Evolutionary conservation across 2,797 vertebrate species (phyloP).

Genomic region (Mallotus villosus): DNA sequence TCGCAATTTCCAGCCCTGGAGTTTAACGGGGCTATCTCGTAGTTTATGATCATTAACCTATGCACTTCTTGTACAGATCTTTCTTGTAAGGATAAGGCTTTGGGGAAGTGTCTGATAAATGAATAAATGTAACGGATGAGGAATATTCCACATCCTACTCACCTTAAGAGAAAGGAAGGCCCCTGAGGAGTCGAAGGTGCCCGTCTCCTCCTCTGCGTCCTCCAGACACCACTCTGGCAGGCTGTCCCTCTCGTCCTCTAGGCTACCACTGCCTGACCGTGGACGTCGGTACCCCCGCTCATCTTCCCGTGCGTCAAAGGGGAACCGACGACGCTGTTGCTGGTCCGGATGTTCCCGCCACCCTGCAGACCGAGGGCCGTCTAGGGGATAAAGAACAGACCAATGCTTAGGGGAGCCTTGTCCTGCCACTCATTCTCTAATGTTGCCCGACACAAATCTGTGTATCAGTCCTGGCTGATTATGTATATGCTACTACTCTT

Average conservation of each 20-base stretch:
- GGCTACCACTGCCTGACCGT: constrained; percentile 89
- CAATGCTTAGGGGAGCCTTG: no score
- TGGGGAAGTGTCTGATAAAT: no score
- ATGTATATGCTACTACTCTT: neutral
- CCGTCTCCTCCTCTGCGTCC: constrained; percentile 97
- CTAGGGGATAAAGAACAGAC: constrained; percentile 56
- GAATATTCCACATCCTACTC: constrained; percentile 22
- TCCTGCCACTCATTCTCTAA: neutral
- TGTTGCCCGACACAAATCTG: neutral
- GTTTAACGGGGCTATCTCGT: no score
- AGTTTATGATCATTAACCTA: no score
- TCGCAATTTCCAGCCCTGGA: no score
- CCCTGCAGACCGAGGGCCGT: constrained; percentile 85
- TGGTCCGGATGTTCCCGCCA: constrained; percentile 95
- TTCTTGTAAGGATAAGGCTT: no score
- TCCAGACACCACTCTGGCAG: constrained; percentile 98
- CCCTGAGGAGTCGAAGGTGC: constrained; percentile 97
- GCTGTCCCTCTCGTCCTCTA: constrained; percentile 94
- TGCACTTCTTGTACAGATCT: no score
- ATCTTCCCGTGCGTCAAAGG: constrained; percentile 94
- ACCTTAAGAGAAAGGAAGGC: constrained; percentile 96
- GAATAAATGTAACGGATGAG: no score
- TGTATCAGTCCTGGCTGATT: neutral
- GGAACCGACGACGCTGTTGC: constrained; percentile 89
- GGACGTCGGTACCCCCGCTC: constrained; percentile 90